Evolutionary conservation across 2,888 invertebrate species (phyloP), one percentile per base, ranked within the genome.

Genomic region (Volucella bombylans): DNA sequence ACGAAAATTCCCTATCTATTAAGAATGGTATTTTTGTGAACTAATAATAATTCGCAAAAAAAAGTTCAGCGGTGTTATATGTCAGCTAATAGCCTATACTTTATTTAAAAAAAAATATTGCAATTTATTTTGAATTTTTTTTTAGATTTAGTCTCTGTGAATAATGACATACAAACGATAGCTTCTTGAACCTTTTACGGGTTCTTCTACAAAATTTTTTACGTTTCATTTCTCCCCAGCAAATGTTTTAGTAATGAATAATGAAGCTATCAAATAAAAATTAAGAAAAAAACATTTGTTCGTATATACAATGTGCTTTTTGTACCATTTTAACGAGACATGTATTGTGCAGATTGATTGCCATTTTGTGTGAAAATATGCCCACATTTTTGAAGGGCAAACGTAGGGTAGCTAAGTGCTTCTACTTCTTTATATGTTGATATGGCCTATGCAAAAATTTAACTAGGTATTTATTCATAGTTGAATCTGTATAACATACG

Each of bases 121-220:
- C 23, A 23, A 23, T 23, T 23, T 1, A 43, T 45, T 43, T 31
- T 54, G 12, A 11, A 12, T 41, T 59, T 15, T 15, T 14, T 52
- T 18, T 10, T 10, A 11, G 10, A 31, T 65, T 65, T 41, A 14
- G 23, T 14, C 54, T 54, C 54, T 11, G 54, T 31, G 14, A 50
- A 71, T 47, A 57, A 57, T 23, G 11, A 69, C 9, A 50, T 10
- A 9, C 39, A 50, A 10, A 41, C 15, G 69, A 71, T 71, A 55
- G 31, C 67, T 45, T 68, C n/a, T 31, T 43, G 41, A 71, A 71
- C 57, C 67, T 67, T 67, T 38, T 6, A 14, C 31, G n/a, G 38
- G 15, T n/a, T n/a, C 45, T 45, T 62, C 54, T 50, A 18, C 31
- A 18, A 45, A 15, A 50, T 38, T 12, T 12, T 54, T 54, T 50